Evolutionary conservation across 2,797 vertebrate species (phyloP), one percentile per base, ranked within the genome.

Genomic region (Huso huso): DNA sequence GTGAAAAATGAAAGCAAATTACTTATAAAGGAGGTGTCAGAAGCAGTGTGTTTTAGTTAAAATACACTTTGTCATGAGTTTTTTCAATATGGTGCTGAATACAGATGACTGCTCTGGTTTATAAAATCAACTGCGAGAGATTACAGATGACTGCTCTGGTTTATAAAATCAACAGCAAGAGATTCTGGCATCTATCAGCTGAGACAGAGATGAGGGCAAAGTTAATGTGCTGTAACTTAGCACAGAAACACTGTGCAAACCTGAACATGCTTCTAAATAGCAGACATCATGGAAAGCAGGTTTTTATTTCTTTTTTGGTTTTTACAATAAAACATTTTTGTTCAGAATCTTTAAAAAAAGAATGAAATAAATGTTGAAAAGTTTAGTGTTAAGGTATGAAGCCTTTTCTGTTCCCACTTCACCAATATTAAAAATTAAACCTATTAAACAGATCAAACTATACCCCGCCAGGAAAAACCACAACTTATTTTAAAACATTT

Each of bases 1-100:
- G 85, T 91, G 88, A 93, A 87, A 91, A 93, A 93, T 89, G 83
- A 84, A 85, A 83, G 86, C 79, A 75, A 87, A 87, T 91, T 92
- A 87, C 78, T 85, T 81, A 79, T 81, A 86, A 88, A 89, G 83
- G 72, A 87, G 84, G 78, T 88, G 86, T 89, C 88, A 84, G 74
- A 86, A 79, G 82, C 77, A 79, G 78, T 74, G 73, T 77, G 74
- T 83, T 88, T 87, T 86, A 84, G 81, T 86, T 89, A 80, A 82
- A 88, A 85, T 83, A 78, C 74, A 83, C 84, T 91, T 87, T 90
- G 89, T 91, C 88, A 87, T 80, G 80, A 81, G 75, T 78, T 78
- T 85, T 82, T 85, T 81, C 82, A 83, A 75, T 81, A 84, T 80
- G 80, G 74, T 71, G 77, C 78, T 81, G 37, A 37, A 37, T 37